These are phyloP conservation scores for Troglohyphantes excavatus DNA, from an alignment of 2,888 invertebrate species.

Conservation along the genomic window DNA sequence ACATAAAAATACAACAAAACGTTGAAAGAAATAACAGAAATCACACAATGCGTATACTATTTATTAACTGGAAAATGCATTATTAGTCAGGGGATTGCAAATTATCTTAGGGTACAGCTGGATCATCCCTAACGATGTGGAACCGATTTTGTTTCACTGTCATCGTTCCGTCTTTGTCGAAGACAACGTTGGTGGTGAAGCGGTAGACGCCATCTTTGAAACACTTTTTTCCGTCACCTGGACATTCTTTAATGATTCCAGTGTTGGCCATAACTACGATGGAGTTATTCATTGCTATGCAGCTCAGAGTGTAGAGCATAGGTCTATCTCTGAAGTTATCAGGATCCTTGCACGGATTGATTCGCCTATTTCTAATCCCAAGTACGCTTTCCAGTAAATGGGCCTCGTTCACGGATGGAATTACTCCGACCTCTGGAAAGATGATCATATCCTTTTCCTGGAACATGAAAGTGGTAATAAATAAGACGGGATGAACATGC, in stretches of 20 bases:
- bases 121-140: too few species aligned
- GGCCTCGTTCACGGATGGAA: slow-evolving; percentile 23
- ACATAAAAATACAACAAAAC: too few species aligned
- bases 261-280: slow-evolving; percentile 89
- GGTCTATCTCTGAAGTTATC: slow-evolving; percentile 3
- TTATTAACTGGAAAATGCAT: too few species aligned
- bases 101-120: too few species aligned
- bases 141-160: too few species aligned
- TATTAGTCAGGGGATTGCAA: too few species aligned
- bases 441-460: slow-evolving; percentile 82
- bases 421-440: slow-evolving; percentile 82
- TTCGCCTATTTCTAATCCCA: slow-evolving; percentile 3
- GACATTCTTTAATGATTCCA: slow-evolving; percentile 86
- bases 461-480: too few species aligned
- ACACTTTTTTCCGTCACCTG: slow-evolving; percentile 84
- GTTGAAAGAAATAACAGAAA: too few species aligned
- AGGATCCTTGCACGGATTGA: slow-evolving; percentile 39
- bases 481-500: not conserved
- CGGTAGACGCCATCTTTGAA: slow-evolving; percentile 82
- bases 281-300: slow-evolving; percentile 85
- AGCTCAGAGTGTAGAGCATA: slow-evolving; percentile 83
- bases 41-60: too few species aligned
- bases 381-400: slow-evolving; percentile 68
- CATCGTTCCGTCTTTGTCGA: too few species aligned
- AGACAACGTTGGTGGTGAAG: slow-evolving; percentile 89